Percentiles rank a stretch among this genome's conserved stretches.
These are phyloP conservation scores for Exocentrus adspersus DNA, from an alignment of 2,888 invertebrate species.

Conservation along the genomic window DNA sequence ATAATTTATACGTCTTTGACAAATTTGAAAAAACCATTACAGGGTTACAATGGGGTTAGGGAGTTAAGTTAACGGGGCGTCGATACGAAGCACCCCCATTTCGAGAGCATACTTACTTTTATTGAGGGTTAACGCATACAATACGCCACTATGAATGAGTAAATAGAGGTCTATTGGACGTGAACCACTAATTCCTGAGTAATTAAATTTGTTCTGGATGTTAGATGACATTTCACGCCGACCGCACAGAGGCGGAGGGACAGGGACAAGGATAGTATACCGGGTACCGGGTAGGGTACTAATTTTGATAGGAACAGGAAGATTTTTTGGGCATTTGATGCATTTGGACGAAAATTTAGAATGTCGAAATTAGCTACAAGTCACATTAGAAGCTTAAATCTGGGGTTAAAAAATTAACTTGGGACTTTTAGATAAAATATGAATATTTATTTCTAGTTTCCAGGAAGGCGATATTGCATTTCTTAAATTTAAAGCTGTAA, in stretches of 20 bases:
- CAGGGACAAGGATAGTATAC: too few relatives aligned
- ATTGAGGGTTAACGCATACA: background rate
- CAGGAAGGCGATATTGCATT: too few relatives aligned
- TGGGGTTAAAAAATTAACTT: too few relatives aligned
- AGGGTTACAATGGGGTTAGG: background rate
- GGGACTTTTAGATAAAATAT: too few relatives aligned
- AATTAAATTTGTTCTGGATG: background rate
- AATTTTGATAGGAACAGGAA: too few relatives aligned
- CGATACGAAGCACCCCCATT: background rate
- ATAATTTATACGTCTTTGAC: background rate
- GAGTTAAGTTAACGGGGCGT: background rate
- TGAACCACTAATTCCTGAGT: background rate
- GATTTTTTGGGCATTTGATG: too few relatives aligned
- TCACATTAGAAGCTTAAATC: too few relatives aligned
- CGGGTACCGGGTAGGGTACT: too few relatives aligned
- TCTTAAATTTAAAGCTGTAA: too few relatives aligned
- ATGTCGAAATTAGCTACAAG: too few relatives aligned
- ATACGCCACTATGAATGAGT: slow-evolving; percentile 1
- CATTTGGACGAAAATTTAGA: too few relatives aligned
- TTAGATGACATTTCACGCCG: background rate
- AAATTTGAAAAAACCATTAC: background rate
- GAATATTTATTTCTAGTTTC: too few relatives aligned
- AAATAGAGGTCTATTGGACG: background rate
- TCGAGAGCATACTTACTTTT: background rate
- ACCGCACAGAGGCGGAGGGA: background rate